These are phyloP conservation scores for Alligator sinensis DNA, from an alignment of 2,113 vertebrate species.

Conservation along the genomic window DNA sequence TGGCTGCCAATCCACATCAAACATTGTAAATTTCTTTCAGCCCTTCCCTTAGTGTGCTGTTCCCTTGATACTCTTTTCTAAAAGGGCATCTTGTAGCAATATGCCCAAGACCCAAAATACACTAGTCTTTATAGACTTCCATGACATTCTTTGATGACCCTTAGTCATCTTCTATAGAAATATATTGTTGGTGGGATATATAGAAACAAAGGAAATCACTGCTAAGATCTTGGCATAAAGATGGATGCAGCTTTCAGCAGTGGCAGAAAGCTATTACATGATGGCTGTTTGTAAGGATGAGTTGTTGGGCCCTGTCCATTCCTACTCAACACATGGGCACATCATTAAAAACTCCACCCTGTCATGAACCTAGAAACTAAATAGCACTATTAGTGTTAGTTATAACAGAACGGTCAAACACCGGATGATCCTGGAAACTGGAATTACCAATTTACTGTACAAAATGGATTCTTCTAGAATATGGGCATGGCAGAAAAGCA, in stretches of 20 bases:
- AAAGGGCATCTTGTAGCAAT: too few species aligned
- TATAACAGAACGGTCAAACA: background rate
- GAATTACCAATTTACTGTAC: background rate
- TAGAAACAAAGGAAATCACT: background rate
- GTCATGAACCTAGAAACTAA: background rate
- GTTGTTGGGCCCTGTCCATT: background rate
- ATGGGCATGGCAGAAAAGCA: background rate
- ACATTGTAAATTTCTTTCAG: background rate
- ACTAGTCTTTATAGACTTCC: too few species aligned
- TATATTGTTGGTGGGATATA: background rate
- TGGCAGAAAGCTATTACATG: background rate
- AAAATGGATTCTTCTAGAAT: constrained; percentile 15
- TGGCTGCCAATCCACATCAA: background rate
- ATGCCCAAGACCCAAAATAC: too few species aligned
- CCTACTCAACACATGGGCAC: background rate
- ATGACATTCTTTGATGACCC: too few species aligned
- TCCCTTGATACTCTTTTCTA: background rate
- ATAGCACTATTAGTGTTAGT: background rate
- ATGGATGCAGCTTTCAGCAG: background rate
- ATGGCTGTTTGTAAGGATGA: constrained; percentile 16
- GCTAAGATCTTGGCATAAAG: background rate
- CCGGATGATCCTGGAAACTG: background rate
- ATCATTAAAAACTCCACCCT: background rate
- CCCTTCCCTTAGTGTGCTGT: background rate
- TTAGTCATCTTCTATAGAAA: background rate